Evolutionary conservation across 2,113 vertebrate genomes (phyloP).

Genomic region (Fulica atra): DNA sequence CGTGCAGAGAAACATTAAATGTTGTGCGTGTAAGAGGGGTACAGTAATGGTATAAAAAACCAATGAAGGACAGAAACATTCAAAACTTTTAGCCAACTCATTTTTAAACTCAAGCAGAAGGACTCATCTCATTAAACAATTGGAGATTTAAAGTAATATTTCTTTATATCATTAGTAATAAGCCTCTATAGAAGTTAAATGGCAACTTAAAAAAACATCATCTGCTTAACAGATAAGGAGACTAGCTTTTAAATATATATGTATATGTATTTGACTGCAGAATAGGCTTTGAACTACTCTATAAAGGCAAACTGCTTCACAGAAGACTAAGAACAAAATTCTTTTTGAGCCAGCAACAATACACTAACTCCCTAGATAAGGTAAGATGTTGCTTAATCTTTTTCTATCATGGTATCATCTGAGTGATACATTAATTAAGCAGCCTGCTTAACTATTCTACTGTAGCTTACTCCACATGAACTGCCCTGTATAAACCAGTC

Average conservation of each 20-base stretch:
- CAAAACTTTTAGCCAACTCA: background rate
- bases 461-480: background rate
- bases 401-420: background rate
- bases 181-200: background rate
- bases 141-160: background rate
- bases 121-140: background rate
- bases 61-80: background rate
- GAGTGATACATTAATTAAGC: background rate
- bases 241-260: background rate
- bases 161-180: background rate
- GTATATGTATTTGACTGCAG: background rate
- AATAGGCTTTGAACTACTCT: background rate
- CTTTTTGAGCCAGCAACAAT: background rate
- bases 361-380: background rate
- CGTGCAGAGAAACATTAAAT: background rate
- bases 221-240: background rate
- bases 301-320: background rate
- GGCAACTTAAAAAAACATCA: background rate
- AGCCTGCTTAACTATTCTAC: background rate
- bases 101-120: background rate
- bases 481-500: background rate
- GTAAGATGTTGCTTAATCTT: background rate
- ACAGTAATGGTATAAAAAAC: background rate
- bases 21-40: background rate
- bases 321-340: background rate